phyloP scores from a whole-genome alignment of 2,888 invertebrate genomes.

The Taenaris catops region DNA sequence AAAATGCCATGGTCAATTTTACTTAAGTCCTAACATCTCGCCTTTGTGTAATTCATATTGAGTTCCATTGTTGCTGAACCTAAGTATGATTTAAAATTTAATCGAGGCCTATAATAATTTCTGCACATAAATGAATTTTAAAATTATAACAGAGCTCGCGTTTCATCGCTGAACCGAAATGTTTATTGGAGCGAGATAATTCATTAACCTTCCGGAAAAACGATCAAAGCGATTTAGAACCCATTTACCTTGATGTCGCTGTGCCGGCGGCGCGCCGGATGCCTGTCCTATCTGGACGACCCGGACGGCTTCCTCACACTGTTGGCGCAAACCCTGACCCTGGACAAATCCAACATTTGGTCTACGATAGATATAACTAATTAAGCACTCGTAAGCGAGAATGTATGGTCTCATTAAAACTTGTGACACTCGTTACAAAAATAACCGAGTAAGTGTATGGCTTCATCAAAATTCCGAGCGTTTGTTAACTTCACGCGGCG shows the following conservation, averaged over 20 bases:
- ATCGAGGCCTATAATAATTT: too few relatives aligned
- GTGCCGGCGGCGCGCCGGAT: slow-evolving; percentile 83
- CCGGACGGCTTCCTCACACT: slow-evolving; percentile 89
- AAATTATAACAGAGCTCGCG: slow-evolving; percentile 19
- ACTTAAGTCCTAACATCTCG: too few relatives aligned
- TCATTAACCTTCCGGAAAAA: slow-evolving; percentile 73
- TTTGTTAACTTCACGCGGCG: slow-evolving; percentile 43
- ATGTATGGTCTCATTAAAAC: slow-evolving; percentile 30
- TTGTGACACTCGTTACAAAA: slow-evolving; percentile 34
- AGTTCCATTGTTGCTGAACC: too few relatives aligned
- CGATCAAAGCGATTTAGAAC: slow-evolving; percentile 73
- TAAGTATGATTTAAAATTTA: too few relatives aligned
- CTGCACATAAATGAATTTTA: slow-evolving; percentile 1
- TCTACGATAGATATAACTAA: slow-evolving; percentile 40
- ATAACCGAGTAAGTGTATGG: slow-evolving; percentile 33
- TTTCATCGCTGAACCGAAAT: slow-evolving; percentile 39
- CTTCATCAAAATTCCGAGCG: slow-evolving; percentile 47
- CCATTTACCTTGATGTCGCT: slow-evolving; percentile 49
- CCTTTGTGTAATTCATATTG: too few relatives aligned
- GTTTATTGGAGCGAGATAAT: slow-evolving; percentile 65
- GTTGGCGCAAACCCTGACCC: slow-evolving; percentile 88
- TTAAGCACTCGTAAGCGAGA: slow-evolving; percentile 18
- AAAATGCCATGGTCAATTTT: too few relatives aligned
- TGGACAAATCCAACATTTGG: slow-evolving; percentile 85
- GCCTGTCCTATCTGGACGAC: slow-evolving; percentile 92